These are phyloP conservation scores for Crambe crambe DNA, from an alignment of 37 sponge, comb jelly and placozoan species.

Conservation along the genomic window DNA sequence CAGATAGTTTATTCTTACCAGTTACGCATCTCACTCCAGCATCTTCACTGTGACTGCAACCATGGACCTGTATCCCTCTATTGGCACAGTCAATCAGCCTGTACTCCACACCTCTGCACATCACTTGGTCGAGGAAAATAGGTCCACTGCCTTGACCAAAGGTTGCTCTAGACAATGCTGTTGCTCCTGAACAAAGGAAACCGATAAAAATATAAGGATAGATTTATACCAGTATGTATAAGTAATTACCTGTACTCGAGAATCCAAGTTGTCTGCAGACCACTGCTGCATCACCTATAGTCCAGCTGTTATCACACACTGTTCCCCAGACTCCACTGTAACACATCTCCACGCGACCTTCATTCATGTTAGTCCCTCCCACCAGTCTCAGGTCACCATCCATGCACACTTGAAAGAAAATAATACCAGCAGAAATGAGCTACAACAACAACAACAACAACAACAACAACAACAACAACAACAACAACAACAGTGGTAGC, in stretches of 20 bases:
- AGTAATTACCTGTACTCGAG: neutral
- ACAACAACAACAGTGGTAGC: neutral
- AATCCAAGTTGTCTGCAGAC: constrained; percentile 11
- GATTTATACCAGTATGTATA: neutral
- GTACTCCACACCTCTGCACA: constrained; percentile 15
- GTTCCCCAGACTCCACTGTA: neutral
- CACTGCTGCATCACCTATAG: neutral
- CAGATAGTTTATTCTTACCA: too few relatives aligned
- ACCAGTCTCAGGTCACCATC: neutral
- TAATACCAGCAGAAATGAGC: neutral
- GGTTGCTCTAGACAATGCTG: neutral
- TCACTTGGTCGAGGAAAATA: neutral
- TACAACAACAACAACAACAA: neutral
- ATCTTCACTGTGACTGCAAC: constrained; percentile 23
- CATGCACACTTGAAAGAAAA: neutral
- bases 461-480: neutral
- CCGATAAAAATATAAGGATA: neutral
- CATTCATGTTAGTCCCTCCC: neutral
- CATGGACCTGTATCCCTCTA: neutral
- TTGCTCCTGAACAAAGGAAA: neutral
- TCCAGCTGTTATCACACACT: neutral
- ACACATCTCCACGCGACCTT: neutral
- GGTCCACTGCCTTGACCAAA: constrained; percentile 1
- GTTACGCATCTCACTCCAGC: constrained; percentile 36
- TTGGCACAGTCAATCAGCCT: constrained; percentile 24